Base-by-base conservation (phyloP, 1,140 invertebrate genomes). In the Apis laboriosa region DNA sequence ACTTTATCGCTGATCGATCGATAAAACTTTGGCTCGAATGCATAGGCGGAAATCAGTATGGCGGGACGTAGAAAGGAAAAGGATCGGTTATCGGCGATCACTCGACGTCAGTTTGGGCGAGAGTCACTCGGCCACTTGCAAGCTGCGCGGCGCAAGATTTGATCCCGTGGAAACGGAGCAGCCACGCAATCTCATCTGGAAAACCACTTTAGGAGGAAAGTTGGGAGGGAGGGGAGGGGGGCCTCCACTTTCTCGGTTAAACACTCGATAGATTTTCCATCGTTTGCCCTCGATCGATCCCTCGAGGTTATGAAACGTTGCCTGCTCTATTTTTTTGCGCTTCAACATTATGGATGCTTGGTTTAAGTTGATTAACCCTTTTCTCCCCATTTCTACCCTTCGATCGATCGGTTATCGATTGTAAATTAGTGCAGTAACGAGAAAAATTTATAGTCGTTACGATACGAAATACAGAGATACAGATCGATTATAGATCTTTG, bases 11-110 rank as follows among this genome's bases (percentile, higher is more conserved):
- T 53, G 28, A 64, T 51, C 43, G 21, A 63, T 63, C 60, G n/a
- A 15, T 24, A 13, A 63, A 15, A 63, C n/a, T 13, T 61, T 61
- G 79, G 21, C n/a, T 53, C 51, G 51, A 61, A n/a, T n/a, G 24
- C n/a, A 9, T 24, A 61, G 11, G 12, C 85, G 66, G 51, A 73
- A 80, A 71, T 70, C 11, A 2, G 43, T 8, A 12, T 1, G 15
- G 13, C n/a, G 64, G 43, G 28, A 28, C 28, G 71, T 63, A 73
- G 67, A 53, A 53, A 61, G 74, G 53, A 64, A 53, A 12, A 24
- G 74, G 70, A 21, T 34, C 34, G 70, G 73, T 68, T 71, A 82
- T 79, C 82, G 63, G 80, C 61, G 64, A 86, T 71, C 84, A 28
- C 28, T 82, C 63, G n/a, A 76, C 74, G 74, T 64, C 49, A 76